phyloP scores from a whole-genome alignment of 2,888 invertebrate genomes.

The Philereme vetulata region DNA sequence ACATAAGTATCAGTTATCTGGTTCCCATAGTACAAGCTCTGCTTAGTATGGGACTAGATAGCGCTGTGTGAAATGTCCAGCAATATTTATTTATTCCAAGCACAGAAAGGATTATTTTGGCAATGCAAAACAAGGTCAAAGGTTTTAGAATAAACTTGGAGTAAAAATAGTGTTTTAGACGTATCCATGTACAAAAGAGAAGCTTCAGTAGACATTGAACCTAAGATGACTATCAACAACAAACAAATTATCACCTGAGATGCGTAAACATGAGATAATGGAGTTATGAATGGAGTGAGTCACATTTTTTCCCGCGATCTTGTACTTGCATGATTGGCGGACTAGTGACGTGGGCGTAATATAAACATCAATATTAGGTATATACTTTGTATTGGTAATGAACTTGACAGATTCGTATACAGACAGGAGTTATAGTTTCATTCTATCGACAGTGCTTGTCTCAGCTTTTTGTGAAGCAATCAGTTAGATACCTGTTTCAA shows the following conservation, averaged over 20 bases:
- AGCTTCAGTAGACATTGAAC: constrained; percentile 5
- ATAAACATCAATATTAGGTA: constrained; percentile 25
- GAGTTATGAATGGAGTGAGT: constrained; percentile 55
- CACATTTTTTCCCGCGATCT: constrained; percentile 49
- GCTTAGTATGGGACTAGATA: too few relatives aligned
- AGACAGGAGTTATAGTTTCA: too few relatives aligned
- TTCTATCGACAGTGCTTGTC: too few relatives aligned
- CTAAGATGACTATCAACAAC: constrained; percentile 34
- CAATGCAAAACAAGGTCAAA: too few relatives aligned
- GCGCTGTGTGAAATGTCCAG: too few relatives aligned
- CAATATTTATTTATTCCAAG: too few relatives aligned
- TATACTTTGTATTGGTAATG: constrained; percentile 13
- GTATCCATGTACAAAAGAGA: not conserved
- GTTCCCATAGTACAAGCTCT: too few relatives aligned
- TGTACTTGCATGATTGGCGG: constrained; percentile 38
- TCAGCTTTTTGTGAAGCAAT: too few relatives aligned
- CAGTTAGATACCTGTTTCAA: too few relatives aligned
- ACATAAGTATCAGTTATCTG: too few relatives aligned
- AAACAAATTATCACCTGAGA: constrained; percentile 44
- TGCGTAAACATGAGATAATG: constrained; percentile 39
- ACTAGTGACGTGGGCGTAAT: constrained; percentile 30
- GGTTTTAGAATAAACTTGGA: constrained; percentile 5
- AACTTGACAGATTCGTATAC: not conserved
- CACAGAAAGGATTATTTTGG: too few relatives aligned
- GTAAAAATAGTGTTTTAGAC: not conserved